These are phyloP conservation scores for Tachystola acroxantha DNA, from an alignment of 2,888 invertebrate genomes.

Conservation along the genomic window DNA sequence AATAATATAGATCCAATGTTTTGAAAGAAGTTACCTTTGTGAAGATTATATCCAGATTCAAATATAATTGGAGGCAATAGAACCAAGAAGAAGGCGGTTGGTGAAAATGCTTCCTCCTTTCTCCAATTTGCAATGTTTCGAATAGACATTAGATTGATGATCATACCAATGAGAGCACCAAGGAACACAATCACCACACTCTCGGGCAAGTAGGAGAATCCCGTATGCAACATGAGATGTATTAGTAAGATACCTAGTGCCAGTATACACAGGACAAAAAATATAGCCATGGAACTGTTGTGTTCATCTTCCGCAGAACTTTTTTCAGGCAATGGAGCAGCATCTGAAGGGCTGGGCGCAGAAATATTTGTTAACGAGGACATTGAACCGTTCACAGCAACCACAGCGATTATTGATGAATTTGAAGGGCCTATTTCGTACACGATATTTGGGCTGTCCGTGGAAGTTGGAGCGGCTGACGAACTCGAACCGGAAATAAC, in stretches of 20 bases:
- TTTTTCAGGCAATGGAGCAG: slow-evolving; percentile 90
- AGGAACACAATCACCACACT: slow-evolving; percentile 98
- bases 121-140: slow-evolving; percentile 96
- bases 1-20: slow-evolving; percentile 99
- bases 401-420: slow-evolving; percentile 44
- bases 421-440: slow-evolving; percentile 55
- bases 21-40: slow-evolving; percentile 97
- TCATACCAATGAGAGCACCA: slow-evolving; percentile 94
- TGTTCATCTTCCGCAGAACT: slow-evolving; percentile 97
- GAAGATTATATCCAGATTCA: slow-evolving; percentile 99
- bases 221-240: slow-evolving; percentile 95
- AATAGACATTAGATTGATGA: slow-evolving; percentile 92
- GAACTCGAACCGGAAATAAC: slow-evolving; percentile 23
- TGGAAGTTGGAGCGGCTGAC: slow-evolving; percentile 27
- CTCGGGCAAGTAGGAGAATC: slow-evolving; percentile 98
- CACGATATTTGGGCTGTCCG: slow-evolving; percentile 42
- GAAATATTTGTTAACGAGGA: slow-evolving; percentile 49
- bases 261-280: slow-evolving; percentile 97
- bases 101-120: slow-evolving; percentile 98
- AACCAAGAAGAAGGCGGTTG: slow-evolving; percentile 98
- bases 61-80: slow-evolving; percentile 99
- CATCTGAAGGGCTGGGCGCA: slow-evolving; percentile 82
- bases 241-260: slow-evolving; percentile 96
- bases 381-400: slow-evolving; percentile 51
- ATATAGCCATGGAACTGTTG: slow-evolving; percentile 97